Evolutionary conservation across 2,797 vertebrate genomes (phyloP).

Genomic region (Chloroceryle amazona): DNA sequence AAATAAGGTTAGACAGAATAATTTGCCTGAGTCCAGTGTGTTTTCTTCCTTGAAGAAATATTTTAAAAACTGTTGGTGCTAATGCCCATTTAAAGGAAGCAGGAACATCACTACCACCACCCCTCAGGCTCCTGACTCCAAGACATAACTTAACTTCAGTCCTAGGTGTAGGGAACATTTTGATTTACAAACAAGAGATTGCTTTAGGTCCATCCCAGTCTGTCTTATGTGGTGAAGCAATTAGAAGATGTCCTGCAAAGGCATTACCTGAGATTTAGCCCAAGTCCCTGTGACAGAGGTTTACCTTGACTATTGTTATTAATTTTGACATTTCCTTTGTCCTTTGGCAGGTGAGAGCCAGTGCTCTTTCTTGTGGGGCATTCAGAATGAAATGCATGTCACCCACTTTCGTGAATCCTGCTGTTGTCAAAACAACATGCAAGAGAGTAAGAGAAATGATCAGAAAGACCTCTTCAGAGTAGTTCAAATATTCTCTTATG

Average conservation of each 20-base stretch:
- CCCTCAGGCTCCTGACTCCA: not conserved
- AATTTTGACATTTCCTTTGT: not conserved
- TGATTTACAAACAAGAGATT: not conserved
- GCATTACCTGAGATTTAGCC: not conserved
- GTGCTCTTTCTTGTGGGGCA: not conserved
- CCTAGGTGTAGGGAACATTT: not conserved
- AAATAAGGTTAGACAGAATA: not conserved
- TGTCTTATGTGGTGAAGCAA: not conserved
- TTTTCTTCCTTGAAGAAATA: not conserved
- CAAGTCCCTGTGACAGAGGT: not conserved
- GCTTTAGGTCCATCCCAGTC: not conserved
- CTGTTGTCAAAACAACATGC: not conserved
- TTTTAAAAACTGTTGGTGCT: not conserved
- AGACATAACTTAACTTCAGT: not conserved
- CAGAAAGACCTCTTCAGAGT: not conserved
- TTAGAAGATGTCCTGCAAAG: not conserved
- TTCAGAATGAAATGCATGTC: not conserved
- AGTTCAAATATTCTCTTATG: not conserved
- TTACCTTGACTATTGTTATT: not conserved
- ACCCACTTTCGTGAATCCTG: not conserved
- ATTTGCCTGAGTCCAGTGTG: not conserved
- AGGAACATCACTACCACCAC: not conserved
- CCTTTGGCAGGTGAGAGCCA: not conserved
- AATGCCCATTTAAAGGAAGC: not conserved
- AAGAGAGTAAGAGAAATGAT: not conserved